These are phyloP conservation scores for Chanos chanos DNA, from an alignment of 2,797 vertebrate genomes.

Conservation along the genomic window DNA sequence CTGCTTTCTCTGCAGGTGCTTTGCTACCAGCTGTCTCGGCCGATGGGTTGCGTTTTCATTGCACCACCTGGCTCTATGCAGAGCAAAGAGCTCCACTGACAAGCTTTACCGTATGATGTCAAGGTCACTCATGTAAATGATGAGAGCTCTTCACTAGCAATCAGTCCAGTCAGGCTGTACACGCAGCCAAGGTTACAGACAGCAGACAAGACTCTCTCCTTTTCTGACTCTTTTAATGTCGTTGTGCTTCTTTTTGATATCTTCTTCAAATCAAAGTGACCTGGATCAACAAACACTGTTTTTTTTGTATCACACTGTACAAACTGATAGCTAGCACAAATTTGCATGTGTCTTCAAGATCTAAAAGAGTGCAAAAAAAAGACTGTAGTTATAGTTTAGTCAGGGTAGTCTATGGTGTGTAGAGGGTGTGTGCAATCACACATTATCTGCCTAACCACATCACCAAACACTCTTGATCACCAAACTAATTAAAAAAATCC, in stretches of 20 bases:
- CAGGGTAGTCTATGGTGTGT: too few relatives aligned
- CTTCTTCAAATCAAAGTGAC: constrained; percentile 28
- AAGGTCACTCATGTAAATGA: constrained; percentile 42
- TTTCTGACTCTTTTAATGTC: background rate
- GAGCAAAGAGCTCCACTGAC: constrained; percentile 20
- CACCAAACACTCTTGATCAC: too few relatives aligned
- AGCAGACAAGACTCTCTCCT: constrained; percentile 16
- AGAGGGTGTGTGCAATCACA: too few relatives aligned
- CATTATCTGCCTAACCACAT: too few relatives aligned
- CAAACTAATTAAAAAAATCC: too few relatives aligned
- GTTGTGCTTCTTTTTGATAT: background rate
- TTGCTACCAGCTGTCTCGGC: constrained; percentile 6
- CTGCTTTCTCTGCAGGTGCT: background rate
- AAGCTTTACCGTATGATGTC: constrained; percentile 36
- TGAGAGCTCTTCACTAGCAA: constrained; percentile 35
- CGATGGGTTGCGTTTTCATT: constrained; percentile 13
- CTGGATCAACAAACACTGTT: constrained; percentile 7
- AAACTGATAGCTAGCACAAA: too few relatives aligned
- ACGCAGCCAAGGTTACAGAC: constrained; percentile 36
- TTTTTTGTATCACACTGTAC: too few relatives aligned
- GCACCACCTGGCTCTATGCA: constrained; percentile 39
- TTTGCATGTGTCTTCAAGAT: too few relatives aligned
- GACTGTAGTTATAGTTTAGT: too few relatives aligned
- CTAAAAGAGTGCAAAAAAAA: too few relatives aligned
- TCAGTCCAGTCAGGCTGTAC: constrained; percentile 32